phyloP scores from a whole-genome alignment of 2,888 invertebrate genomes.

The Pharmacophagus antenor region DNA sequence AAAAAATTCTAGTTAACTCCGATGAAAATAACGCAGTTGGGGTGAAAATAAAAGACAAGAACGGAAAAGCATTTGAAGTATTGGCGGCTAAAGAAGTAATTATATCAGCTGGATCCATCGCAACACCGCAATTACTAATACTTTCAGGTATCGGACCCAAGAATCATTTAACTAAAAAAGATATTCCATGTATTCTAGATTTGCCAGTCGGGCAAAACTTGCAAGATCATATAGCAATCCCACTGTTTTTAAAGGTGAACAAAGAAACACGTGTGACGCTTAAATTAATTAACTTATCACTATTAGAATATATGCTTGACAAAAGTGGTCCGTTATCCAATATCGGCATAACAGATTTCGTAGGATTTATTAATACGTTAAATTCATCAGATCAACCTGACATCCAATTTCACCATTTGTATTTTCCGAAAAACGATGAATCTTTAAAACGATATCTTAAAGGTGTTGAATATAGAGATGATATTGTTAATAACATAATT shows the following conservation, averaged over 20 bases:
- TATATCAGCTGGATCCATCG: constrained; percentile 71
- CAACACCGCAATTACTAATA: constrained; percentile 74
- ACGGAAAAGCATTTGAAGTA: constrained; percentile 49
- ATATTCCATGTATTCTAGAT: constrained; percentile 56
- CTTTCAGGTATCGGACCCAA: constrained; percentile 75
- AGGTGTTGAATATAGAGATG: constrained; percentile 47
- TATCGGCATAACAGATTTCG: constrained; percentile 66
- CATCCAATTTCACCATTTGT: constrained; percentile 68
- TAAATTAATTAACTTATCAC: constrained; percentile 43
- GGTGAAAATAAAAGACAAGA: constrained; percentile 56
- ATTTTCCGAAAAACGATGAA: constrained; percentile 46
- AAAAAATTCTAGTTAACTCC: constrained; percentile 71
- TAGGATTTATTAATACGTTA: constrained; percentile 73
- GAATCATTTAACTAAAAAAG: constrained; percentile 50
- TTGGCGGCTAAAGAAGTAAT: constrained; percentile 69
- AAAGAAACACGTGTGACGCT: constrained; percentile 36
- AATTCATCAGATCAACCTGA: constrained; percentile 69
- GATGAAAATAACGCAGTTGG: constrained; percentile 58
- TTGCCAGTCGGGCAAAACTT: constrained; percentile 73
- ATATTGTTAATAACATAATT: constrained; percentile 44
- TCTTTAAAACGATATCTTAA: constrained; percentile 42
- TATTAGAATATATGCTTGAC: constrained; percentile 70
- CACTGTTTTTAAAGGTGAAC: constrained; percentile 45
- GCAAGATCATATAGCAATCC: constrained; percentile 71
- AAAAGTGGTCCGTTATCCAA: constrained; percentile 68